Percentiles rank a stretch among this genome's conserved stretches.
phyloP scores from a whole-genome alignment of 2,113 vertebrate genomes.

The Ciconia boyciana region DNA sequence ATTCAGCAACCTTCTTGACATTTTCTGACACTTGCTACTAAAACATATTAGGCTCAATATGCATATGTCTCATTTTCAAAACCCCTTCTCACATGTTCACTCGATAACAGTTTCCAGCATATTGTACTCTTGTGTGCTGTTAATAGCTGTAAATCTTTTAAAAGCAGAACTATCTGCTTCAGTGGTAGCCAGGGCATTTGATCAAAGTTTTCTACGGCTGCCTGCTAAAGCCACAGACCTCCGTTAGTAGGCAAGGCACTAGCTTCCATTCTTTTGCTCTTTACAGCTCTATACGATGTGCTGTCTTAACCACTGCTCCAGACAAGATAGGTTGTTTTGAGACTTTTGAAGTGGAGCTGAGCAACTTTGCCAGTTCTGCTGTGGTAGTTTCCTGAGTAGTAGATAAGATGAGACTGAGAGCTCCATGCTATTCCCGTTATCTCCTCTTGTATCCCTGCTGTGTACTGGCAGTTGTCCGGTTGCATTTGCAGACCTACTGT shows the following conservation, averaged over 20 bases:
- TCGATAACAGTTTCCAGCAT: neutral
- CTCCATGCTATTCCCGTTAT: neutral
- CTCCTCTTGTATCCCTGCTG: neutral
- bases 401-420: neutral
- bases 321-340: neutral
- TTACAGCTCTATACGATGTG: neutral
- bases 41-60: neutral
- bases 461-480: neutral
- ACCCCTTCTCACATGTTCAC: neutral
- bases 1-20: neutral
- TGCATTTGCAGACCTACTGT: neutral
- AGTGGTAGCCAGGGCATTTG: neutral
- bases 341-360: neutral
- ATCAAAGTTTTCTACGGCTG: neutral
- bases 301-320: neutral
- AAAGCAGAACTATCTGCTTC: neutral
- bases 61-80: neutral
- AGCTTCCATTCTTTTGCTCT: neutral
- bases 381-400: neutral
- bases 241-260: neutral
- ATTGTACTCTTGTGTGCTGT: neutral
- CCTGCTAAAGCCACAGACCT: neutral
- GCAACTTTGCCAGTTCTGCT: neutral
- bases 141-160: conserved; percentile 36
- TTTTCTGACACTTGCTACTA: conserved; percentile 33